phyloP scores from a whole-genome alignment of 2,113 vertebrate genomes.

The Myotis yumanensis region DNA sequence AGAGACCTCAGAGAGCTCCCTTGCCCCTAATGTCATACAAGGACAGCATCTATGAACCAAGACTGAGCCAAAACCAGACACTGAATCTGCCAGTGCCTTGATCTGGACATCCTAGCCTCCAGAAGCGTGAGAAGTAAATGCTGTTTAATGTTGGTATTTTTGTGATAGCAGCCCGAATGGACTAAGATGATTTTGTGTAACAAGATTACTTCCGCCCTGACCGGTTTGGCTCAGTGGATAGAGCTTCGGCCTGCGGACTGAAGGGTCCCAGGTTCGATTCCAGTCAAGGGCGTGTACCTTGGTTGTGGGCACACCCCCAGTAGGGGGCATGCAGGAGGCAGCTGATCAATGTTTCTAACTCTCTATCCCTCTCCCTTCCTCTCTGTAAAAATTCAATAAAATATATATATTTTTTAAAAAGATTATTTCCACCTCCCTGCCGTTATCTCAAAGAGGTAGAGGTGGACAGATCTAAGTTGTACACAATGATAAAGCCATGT shows the following conservation, averaged over 20 bases:
- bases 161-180: not conserved
- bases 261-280: too few relatives aligned
- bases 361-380: too few relatives aligned
- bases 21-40: not conserved
- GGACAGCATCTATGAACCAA: not conserved
- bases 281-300: too few relatives aligned
- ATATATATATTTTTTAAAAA: not conserved
- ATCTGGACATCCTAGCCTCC: not conserved
- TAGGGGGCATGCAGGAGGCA: too few relatives aligned
- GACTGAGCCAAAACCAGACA: not conserved
- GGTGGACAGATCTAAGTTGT: not conserved
- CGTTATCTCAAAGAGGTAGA: not conserved
- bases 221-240: too few relatives aligned
- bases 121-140: not conserved
- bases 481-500: not conserved
- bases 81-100: not conserved
- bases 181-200: constrained; percentile 19
- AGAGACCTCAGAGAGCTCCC: not conserved
- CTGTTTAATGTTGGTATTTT: not conserved
- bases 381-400: too few relatives aligned
- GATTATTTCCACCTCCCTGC: not conserved
- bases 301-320: too few relatives aligned
- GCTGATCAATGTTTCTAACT: too few relatives aligned
- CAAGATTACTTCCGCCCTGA: not conserved
- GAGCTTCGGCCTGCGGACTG: too few relatives aligned